Evolutionary conservation across 2,113 vertebrate genomes (phyloP).

Genomic region (Dendropsophus ebraccatus): DNA sequence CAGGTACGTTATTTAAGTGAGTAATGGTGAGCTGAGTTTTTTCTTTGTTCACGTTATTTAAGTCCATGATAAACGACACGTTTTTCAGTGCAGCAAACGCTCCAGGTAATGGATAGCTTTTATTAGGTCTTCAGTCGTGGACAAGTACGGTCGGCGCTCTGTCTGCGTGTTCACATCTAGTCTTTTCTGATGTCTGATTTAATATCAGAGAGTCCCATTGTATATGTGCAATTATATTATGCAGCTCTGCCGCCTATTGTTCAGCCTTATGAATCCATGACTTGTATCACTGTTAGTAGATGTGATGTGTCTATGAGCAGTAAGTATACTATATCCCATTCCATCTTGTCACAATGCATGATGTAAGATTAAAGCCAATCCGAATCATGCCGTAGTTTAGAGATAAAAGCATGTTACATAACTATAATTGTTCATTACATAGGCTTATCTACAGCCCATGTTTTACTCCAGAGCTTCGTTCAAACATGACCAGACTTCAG

Average conservation of each 20-base stretch:
- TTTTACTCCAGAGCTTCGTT: too few relatives aligned
- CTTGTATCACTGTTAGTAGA: not conserved
- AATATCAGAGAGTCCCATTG: not conserved
- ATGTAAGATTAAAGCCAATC: too few relatives aligned
- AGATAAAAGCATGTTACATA: too few relatives aligned
- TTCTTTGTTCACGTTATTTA: too few relatives aligned
- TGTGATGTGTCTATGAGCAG: not conserved
- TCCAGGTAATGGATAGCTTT: not conserved
- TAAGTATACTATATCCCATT: not conserved
- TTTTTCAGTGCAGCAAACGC: not conserved
- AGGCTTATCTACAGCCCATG: too few relatives aligned
- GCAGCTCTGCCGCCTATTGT: not conserved
- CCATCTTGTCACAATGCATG: too few relatives aligned
- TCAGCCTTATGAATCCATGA: not conserved
- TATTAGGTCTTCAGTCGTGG: not conserved
- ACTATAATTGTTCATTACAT: too few relatives aligned
- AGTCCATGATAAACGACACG: too few relatives aligned
- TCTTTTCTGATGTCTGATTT: not conserved
- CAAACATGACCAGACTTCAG: too few relatives aligned
- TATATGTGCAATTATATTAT: not conserved
- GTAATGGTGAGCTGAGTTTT: not conserved
- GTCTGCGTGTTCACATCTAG: not conserved
- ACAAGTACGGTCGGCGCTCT: not conserved
- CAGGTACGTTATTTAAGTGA: conserved; percentile 85
- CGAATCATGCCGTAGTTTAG: too few relatives aligned